Evolutionary conservation across 2,113 vertebrate species (phyloP).

Genomic region (Dipodomys stephensi): DNA sequence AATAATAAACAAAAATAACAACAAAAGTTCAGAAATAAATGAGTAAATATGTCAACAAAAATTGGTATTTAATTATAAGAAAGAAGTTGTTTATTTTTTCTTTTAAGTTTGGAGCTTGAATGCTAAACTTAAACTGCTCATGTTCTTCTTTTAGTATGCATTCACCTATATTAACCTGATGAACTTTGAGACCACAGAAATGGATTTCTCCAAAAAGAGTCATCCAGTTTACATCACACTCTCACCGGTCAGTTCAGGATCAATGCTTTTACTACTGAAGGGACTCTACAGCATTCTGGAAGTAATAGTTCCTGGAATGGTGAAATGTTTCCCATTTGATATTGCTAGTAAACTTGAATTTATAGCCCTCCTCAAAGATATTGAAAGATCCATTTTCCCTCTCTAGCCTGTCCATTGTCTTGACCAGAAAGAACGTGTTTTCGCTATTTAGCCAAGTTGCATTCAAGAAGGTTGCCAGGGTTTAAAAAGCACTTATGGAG

Average conservation of each 20-base stretch:
- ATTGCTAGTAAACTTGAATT: slow-evolving; percentile 50
- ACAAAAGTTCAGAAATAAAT: background rate
- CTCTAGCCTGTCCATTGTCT: background rate
- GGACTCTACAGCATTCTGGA: slow-evolving; percentile 20
- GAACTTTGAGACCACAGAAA: background rate
- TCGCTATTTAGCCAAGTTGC: background rate
- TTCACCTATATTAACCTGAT: background rate
- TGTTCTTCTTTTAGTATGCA: background rate
- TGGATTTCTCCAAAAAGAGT: slow-evolving; percentile 18
- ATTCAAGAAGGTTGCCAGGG: slow-evolving; percentile 66
- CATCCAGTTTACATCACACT: background rate
- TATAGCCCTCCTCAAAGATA: background rate
- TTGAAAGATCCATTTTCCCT: background rate
- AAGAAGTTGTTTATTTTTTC: background rate
- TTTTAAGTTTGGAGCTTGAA: background rate
- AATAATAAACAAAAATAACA: background rate
- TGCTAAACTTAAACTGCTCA: background rate
- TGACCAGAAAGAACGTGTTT: slow-evolving; percentile 44
- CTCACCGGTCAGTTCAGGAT: slow-evolving; percentile 28
- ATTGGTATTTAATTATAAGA: background rate
- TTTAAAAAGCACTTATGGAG: slow-evolving; percentile 71
- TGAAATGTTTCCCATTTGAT: slow-evolving; percentile 38
- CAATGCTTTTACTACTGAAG: slow-evolving; percentile 45
- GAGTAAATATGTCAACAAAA: background rate
- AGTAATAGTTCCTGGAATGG: slow-evolving; percentile 54